These are phyloP conservation scores for Rutilus rutilus DNA, from an alignment of 2,113 vertebrate species.

Conservation along the genomic window DNA sequence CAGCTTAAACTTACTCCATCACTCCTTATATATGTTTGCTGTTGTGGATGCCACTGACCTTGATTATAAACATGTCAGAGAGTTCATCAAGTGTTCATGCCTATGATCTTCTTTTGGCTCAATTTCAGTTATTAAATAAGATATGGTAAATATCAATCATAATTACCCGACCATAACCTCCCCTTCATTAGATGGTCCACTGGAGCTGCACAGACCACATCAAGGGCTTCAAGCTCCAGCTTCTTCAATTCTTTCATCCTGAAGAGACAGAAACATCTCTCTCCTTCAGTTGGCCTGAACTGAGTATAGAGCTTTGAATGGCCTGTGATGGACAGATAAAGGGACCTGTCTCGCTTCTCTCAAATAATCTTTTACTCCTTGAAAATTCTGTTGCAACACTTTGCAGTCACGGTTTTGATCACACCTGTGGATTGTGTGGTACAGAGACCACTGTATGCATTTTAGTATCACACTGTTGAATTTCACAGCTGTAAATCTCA, in stretches of 20 bases:
- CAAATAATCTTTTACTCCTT: slow-evolving; percentile 12
- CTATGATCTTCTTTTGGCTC: neutral
- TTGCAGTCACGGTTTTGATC: neutral
- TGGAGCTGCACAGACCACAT: slow-evolving; percentile 43
- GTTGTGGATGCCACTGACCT: neutral
- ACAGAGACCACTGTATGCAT: neutral
- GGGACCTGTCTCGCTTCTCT: neutral
- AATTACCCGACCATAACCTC: neutral
- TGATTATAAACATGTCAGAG: neutral
- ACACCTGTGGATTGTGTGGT: neutral
- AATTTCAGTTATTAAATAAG: neutral
- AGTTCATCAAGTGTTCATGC: neutral
- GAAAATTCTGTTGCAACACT: neutral
- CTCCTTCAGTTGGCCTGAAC: slow-evolving; percentile 25
- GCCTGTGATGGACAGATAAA: slow-evolving; percentile 36
- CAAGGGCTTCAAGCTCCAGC: slow-evolving; percentile 30
- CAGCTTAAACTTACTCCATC: neutral
- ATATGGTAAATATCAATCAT: neutral
- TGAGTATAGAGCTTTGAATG: slow-evolving; percentile 33
- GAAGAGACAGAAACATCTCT: slow-evolving; percentile 43
- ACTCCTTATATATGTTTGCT: neutral
- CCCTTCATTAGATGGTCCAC: slow-evolving; percentile 20
- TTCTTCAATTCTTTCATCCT: slow-evolving; percentile 45
- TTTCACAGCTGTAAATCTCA: neutral
- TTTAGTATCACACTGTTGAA: neutral